Base-by-base conservation (phyloP, 2,797 vertebrate genomes). In the Rhinatrema bivittatum region DNA sequence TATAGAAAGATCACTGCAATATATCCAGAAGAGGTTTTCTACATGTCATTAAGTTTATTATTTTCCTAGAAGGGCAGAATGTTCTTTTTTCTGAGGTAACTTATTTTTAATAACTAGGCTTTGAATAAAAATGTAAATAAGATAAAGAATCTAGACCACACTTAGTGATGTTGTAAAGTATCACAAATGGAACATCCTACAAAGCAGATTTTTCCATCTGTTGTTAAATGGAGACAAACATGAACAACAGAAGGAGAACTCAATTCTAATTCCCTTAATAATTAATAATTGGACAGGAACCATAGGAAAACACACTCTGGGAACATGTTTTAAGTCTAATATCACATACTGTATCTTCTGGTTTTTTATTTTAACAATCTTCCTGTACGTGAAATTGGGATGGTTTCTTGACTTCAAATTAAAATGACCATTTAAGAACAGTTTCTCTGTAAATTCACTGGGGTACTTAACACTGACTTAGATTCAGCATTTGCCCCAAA, bases 251-350 rank as follows among this genome's bases (percentile, higher is more conserved):
- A 43, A 46, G 35, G 29, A 29, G 46, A 38, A 36, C 35, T 38
- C 38, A 29, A 32, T 18, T n/a, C 22, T 23, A 33, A 42, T 16
- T 42, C 23, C 32, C 23, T 39, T 33, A 30, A 20, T 46, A 46
- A 46, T 46, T 37, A 45, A 32, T 36, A 46, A 30, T 38, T 38
- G 23, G 29, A 46, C 46, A 35, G 38, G 46, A 45, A 37, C 25
- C 24, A 46, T 32, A 37, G n/a, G n/a, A n/a, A 25, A 18, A 46
- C 38, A 13, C 19, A 22, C 22, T 37, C 32, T 13, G 13, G 36
- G 20, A 36, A 36, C 23, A 17, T 9, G 32, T 26, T n/a, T 36
- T 16, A 18, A 44, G 36, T 36, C 32, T 28, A 29, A 32, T 11
- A 26, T 16, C n/a, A n/a, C n/a, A n/a, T n/a, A n/a, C 19, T 44